Conservation (phyloP, 2,113 vertebrate genomes). For the Boleophthalmus pectinirostris region DNA sequence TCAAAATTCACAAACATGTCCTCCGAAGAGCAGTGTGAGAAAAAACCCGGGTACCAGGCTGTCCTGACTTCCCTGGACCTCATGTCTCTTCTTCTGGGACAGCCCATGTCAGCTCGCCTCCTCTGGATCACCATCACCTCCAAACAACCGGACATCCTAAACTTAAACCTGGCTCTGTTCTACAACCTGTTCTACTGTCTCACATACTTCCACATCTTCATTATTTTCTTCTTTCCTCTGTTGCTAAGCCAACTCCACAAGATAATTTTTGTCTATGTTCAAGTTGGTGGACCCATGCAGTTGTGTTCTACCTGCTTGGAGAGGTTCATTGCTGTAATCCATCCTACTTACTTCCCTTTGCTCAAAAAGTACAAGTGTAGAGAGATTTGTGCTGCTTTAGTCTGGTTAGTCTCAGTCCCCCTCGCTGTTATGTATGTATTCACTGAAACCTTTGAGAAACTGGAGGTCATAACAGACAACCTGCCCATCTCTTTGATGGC, state of each 20-base stretch:
- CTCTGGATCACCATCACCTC: conserved; percentile 33
- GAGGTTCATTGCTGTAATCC: conserved; percentile 51
- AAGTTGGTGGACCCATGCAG: conserved; percentile 39
- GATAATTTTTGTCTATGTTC: neutral
- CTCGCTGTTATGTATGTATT: fast-evolving
- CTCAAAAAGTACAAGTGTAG: conserved; percentile 46
- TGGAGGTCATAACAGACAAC: fast-evolving
- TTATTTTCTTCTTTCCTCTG: fast-evolving
- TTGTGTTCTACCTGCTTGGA: conserved; percentile 51
- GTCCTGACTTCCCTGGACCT: neutral
- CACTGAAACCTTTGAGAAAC: fast-evolving
- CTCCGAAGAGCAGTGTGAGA: fast-evolving
- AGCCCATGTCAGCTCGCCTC: conserved; percentile 16
- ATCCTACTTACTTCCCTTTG: conserved; percentile 43
- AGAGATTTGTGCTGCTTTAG: conserved; percentile 8
- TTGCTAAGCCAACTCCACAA: fast-evolving
- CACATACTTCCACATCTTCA: neutral
- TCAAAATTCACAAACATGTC: neutral
- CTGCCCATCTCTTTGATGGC: fast-evolving
- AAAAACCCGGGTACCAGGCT: fast-evolving
- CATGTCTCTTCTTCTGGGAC: conserved; percentile 2
- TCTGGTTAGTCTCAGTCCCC: conserved; percentile 22
- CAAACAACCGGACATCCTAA: conserved; percentile 43
- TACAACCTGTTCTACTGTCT: conserved; percentile 30
- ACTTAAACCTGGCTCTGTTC: conserved; percentile 33